These are phyloP conservation scores for Chelon auratus DNA, from an alignment of 2,797 vertebrate species.

Conservation along the genomic window DNA sequence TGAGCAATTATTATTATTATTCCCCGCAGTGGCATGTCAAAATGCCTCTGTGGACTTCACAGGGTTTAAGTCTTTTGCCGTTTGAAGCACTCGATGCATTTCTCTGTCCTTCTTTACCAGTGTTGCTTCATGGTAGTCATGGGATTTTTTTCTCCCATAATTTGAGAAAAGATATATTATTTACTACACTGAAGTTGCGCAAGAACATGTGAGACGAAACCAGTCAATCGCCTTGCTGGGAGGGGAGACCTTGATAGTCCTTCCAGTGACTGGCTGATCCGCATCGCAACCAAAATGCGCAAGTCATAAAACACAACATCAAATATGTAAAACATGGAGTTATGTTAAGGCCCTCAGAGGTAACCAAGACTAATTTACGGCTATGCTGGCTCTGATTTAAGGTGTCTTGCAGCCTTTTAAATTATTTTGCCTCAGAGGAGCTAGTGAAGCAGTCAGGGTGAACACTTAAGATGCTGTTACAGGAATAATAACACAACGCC, in stretches of 20 bases:
- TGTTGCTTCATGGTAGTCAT: neutral
- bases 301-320: conserved; percentile 30
- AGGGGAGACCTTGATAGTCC: neutral
- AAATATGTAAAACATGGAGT: conserved; percentile 17
- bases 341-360: conserved; percentile 36
- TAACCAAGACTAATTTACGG: conserved; percentile 32
- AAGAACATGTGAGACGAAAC: neutral
- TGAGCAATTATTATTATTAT: neutral
- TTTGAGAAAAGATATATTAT: neutral
- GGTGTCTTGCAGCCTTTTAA: conserved; percentile 18
- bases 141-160: neutral
- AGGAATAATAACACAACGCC: conserved; percentile 21
- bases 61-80: neutral
- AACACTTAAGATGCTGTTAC: conserved; percentile 17
- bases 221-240: neutral
- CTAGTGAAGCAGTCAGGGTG: conserved; percentile 23
- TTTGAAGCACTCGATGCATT: neutral
- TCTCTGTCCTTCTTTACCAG: neutral
- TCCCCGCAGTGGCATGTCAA: neutral
- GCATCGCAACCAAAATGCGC: conserved; percentile 15
- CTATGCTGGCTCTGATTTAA: conserved; percentile 16
- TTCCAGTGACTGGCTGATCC: neutral
- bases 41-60: neutral
- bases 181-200: neutral
- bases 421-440: conserved; percentile 40